A percentile compares a stretch with the other conserved stretches of the same genome.
Conservation (phyloP, 1,140 invertebrate genomes). For the Drosophila dunni region DNA sequence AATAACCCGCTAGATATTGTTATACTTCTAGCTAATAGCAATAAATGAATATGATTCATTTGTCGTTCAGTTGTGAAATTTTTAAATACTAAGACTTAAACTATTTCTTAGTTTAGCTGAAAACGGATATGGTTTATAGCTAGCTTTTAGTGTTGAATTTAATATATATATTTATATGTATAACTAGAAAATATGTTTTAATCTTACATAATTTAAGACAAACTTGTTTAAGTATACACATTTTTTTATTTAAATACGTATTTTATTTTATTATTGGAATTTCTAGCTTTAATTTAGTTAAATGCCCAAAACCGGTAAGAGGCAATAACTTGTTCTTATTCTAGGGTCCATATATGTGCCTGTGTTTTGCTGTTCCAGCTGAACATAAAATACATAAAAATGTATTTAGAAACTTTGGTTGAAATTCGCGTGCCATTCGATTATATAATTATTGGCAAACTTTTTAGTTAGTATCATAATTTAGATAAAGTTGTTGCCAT, state of each 20-base stretch:
- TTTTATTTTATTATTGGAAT: conserved; percentile 42
- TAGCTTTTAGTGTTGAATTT: background rate
- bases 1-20: conserved; percentile 32
- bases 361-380: background rate
- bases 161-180: conserved; percentile 15
- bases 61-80: conserved; percentile 24
- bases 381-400: background rate
- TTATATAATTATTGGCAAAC: conserved; percentile 2
- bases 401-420: background rate
- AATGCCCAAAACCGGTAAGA: conserved; percentile 39
- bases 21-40: conserved; percentile 17
- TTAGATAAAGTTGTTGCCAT: conserved; percentile 29
- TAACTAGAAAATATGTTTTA: conserved; percentile 24
- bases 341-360: conserved; percentile 26
- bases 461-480: conserved; percentile 18
- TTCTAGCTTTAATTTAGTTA: conserved; percentile 47
- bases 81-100: background rate
- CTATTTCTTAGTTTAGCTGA: background rate
- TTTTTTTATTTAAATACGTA: conserved; percentile 45
- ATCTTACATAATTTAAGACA: conserved; percentile 32
- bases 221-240: conserved; percentile 37
- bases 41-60: conserved; percentile 36
- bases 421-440: conserved; percentile 31
- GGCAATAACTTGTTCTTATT: conserved; percentile 39
- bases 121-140: conserved; percentile 3